These are phyloP conservation scores for Diarsia rubi DNA, from an alignment of 2,888 invertebrate species.

Conservation along the genomic window DNA sequence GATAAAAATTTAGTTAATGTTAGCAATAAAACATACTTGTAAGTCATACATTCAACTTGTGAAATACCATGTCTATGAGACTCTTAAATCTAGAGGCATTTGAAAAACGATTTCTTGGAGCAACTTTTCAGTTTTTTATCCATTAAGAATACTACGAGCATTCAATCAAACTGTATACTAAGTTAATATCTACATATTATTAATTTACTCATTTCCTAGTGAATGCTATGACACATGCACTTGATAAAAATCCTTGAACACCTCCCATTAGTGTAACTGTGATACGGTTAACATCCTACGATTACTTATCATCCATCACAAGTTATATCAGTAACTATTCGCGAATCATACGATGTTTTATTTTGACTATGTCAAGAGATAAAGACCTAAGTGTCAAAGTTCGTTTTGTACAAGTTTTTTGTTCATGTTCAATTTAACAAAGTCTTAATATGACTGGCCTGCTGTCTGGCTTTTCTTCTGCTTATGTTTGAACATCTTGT, in stretches of 20 bases:
- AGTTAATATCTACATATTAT: not conserved
- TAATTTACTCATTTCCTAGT: slow-evolving; percentile 15
- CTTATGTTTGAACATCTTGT: not conserved
- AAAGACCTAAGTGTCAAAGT: slow-evolving; percentile 12
- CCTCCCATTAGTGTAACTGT: slow-evolving; percentile 46
- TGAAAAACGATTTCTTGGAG: not conserved
- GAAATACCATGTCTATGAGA: not conserved
- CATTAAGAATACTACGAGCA: not conserved
- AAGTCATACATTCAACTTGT: not conserved
- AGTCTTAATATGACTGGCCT: not conserved
- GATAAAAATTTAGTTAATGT: not conserved
- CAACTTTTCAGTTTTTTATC: not conserved
- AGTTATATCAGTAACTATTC: slow-evolving; percentile 32
- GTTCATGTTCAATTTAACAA: not conserved
- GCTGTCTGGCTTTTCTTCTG: slow-evolving; percentile 9
- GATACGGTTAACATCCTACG: slow-evolving; percentile 24
- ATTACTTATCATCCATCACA: slow-evolving; percentile 31
- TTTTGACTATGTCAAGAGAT: slow-evolving; percentile 39
- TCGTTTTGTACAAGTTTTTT: slow-evolving; percentile 25
- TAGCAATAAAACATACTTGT: not conserved
- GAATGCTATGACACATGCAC: slow-evolving; percentile 3
- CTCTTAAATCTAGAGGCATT: not conserved
- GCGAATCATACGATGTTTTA: slow-evolving; percentile 51
- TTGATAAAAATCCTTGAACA: slow-evolving; percentile 36
- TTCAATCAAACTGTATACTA: not conserved